Percentiles rank a stretch among this genome's conserved stretches.
These are phyloP conservation scores for Trachurus trachurus DNA, from an alignment of 2,797 vertebrate species.

Conservation along the genomic window DNA sequence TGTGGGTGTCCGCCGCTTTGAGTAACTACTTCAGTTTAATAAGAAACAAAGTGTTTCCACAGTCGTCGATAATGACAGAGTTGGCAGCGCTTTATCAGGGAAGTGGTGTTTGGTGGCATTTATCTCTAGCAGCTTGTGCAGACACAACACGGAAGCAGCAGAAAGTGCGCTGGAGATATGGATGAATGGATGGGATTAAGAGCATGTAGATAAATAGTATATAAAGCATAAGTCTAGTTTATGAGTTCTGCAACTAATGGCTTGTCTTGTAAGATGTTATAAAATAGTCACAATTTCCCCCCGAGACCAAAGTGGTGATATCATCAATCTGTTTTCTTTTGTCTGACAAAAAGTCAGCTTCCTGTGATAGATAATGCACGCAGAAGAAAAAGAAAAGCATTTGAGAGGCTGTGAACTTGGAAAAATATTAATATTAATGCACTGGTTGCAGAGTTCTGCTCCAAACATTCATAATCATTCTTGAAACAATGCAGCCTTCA, in stretches of 20 bases:
- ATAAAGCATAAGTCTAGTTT: background rate
- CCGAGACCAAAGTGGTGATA: background rate
- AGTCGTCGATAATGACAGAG: conserved; percentile 49
- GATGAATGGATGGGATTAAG: background rate
- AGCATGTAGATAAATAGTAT: background rate
- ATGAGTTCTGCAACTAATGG: background rate
- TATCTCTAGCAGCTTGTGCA: conserved; percentile 24
- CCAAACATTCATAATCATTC: too few species aligned
- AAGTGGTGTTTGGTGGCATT: conserved; percentile 22
- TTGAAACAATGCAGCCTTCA: background rate
- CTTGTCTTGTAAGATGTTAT: background rate
- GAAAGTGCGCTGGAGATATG: conserved; percentile 7
- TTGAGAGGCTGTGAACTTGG: too few species aligned
- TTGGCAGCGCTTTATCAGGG: conserved; percentile 39
- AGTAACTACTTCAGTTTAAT: conserved; percentile 50
- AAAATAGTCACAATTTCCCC: background rate
- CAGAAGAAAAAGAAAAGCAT: too few species aligned
- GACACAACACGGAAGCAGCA: conserved; percentile 18
- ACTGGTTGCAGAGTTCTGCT: too few species aligned
- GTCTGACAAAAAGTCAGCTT: background rate
- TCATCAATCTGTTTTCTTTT: background rate
- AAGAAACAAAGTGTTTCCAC: conserved; percentile 48
- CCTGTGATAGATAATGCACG: too few species aligned
- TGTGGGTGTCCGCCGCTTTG: conserved; percentile 47
- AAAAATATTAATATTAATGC: too few species aligned